Conservation (phyloP, 2,797 vertebrate species). For the Sebastes itinus region DNA sequence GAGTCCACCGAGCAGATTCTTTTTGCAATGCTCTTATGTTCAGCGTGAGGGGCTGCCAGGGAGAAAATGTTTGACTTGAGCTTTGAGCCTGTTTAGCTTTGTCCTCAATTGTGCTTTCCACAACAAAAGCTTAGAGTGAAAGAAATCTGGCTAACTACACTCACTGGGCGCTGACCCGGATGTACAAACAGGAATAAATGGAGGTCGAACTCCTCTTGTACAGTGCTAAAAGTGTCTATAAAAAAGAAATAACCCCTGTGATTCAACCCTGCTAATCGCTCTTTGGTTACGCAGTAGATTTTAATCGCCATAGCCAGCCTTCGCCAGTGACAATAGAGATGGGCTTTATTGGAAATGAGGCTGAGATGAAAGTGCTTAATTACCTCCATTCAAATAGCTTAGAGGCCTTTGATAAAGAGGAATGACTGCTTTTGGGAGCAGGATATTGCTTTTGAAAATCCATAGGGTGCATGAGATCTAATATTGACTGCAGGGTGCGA, state of each 20-base stretch:
- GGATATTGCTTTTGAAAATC: constrained; percentile 79
- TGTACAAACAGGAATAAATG: constrained; percentile 50
- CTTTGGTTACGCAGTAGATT: constrained; percentile 68
- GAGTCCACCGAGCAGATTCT: constrained; percentile 56
- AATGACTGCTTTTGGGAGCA: constrained; percentile 67
- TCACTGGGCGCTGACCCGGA: constrained; percentile 33
- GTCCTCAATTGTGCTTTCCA: constrained; percentile 7
- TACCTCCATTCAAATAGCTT: constrained; percentile 74
- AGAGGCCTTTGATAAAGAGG: constrained; percentile 69
- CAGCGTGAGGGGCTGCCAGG: constrained; percentile 26
- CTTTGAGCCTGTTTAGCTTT: constrained; percentile 27
- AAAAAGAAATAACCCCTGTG: constrained; percentile 61
- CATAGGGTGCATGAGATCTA: constrained; percentile 64
- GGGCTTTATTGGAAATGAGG: constrained; percentile 70
- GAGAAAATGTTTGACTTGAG: constrained; percentile 46
- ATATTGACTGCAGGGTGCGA: constrained; percentile 62
- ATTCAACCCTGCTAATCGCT: constrained; percentile 67
- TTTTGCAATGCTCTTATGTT: constrained; percentile 36
- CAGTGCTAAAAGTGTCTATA: constrained; percentile 52
- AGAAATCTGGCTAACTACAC: not conserved
- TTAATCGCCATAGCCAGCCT: constrained; percentile 68
- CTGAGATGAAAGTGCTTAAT: constrained; percentile 77
- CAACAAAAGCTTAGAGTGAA: constrained; percentile 15
- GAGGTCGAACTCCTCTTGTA: constrained; percentile 43
- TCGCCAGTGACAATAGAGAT: constrained; percentile 61